Percentiles rank a stretch among this genome's conserved stretches.
These are phyloP conservation scores for Hephaestus fuliginosus DNA, from an alignment of 2,797 vertebrate genomes.

Conservation along the genomic window DNA sequence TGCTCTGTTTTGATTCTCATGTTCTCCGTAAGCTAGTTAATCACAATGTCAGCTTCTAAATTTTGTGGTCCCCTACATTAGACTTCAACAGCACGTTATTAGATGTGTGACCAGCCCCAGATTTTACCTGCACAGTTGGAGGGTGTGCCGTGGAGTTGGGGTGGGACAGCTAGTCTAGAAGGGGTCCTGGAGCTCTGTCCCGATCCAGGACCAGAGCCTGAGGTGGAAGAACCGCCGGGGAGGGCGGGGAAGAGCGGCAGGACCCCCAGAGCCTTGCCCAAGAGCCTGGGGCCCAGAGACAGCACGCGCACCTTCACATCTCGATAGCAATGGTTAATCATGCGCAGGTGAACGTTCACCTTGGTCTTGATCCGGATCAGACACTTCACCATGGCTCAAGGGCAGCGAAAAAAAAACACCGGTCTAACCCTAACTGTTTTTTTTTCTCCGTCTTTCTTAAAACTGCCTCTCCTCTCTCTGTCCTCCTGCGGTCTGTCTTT, in stretches of 20 bases:
- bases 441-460: neutral
- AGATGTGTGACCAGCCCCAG: neutral
- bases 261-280: conserved; percentile 86
- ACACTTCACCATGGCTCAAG: conserved; percentile 92
- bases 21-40: neutral
- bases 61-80: neutral
- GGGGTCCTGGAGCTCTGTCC: conserved; percentile 61
- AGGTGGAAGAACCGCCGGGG: conserved; percentile 57
- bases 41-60: conserved; percentile 1
- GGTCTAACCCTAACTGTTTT: neutral
- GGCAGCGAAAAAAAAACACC: neutral
- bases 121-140: conserved; percentile 71
- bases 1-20: neutral
- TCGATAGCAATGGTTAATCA: conserved; percentile 96
- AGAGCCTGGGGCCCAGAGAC: conserved; percentile 89
- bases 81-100: neutral
- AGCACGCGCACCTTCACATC: conserved; percentile 91
- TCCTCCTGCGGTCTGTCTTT: conserved; percentile 26
- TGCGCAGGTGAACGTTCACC: conserved; percentile 92
- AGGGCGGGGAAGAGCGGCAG: conserved; percentile 82
- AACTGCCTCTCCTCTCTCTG: conserved; percentile 3
- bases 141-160: conserved; percentile 36
- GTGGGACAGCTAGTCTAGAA: conserved; percentile 64
- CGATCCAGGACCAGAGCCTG: conserved; percentile 51
- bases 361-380: conserved; percentile 92